phyloP scores from a whole-genome alignment of 2,888 invertebrate genomes.

The Cephus pygmeus region DNA sequence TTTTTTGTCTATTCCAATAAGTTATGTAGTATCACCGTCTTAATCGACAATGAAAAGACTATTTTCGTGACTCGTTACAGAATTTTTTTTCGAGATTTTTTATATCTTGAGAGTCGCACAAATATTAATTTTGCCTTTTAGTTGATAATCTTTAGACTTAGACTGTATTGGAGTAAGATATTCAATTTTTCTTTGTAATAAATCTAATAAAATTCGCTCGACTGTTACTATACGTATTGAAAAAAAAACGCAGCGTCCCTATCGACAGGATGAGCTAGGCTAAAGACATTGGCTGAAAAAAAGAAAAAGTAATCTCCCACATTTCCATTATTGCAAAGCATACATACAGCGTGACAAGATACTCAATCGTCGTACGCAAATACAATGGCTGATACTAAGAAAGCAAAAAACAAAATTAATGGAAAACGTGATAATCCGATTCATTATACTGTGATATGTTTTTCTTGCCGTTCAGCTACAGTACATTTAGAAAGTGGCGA shows the following conservation, averaged over 20 bases:
- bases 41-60: not conserved
- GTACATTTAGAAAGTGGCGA: constrained; percentile 9
- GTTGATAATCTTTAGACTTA: not conserved
- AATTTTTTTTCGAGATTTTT: not conserved
- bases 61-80: not conserved
- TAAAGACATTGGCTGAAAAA: not conserved
- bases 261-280: not conserved
- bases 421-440: constrained; percentile 4
- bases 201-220: not conserved
- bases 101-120: not conserved
- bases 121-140: not conserved
- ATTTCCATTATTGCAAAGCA: not conserved
- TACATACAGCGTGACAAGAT: not conserved
- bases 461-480: constrained; percentile 16
- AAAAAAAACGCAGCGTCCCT: not conserved
- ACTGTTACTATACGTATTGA: not conserved
- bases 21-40: not conserved
- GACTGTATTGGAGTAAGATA: not conserved
- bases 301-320: not conserved
- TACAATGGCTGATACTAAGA: not conserved
- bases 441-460: constrained; percentile 23
- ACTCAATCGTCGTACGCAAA: not conserved
- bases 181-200: not conserved
- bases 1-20: not conserved
- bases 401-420: not conserved